These are phyloP conservation scores for Philereme vetulata DNA, from an alignment of 2,888 invertebrate species.

Conservation along the genomic window DNA sequence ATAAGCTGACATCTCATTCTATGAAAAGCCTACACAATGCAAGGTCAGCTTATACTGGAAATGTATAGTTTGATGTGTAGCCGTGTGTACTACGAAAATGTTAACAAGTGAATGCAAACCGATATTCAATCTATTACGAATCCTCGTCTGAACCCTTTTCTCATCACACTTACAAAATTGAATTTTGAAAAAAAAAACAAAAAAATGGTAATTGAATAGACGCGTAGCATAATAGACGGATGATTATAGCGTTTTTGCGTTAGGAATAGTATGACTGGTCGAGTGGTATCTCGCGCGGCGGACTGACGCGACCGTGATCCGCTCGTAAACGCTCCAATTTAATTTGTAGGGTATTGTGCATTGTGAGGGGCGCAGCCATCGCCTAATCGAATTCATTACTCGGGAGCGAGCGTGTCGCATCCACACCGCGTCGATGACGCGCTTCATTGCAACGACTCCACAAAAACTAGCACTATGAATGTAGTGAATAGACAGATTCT, in stretches of 20 bases:
- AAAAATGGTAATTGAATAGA: constrained; percentile 23
- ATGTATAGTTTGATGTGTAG: too few species aligned
- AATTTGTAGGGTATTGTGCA: constrained; percentile 47
- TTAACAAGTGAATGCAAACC: not conserved
- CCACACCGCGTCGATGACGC: too few species aligned
- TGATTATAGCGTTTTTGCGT: constrained; percentile 53
- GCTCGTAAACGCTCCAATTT: constrained; percentile 49
- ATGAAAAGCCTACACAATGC: too few species aligned
- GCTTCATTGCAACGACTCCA: too few species aligned
- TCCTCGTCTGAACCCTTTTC: constrained; percentile 2
- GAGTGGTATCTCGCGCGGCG: constrained; percentile 22
- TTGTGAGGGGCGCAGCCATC: constrained; percentile 7
- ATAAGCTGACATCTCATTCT: too few species aligned
- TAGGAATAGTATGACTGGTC: constrained; percentile 51
- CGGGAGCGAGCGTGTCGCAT: too few species aligned
- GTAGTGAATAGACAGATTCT: too few species aligned
- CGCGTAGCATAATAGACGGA: constrained; percentile 37
- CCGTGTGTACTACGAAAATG: not conserved
- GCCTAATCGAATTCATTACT: constrained; percentile 57
- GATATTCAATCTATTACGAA: constrained; percentile 1
- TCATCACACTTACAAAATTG: constrained; percentile 10
- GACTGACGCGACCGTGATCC: constrained; percentile 35
- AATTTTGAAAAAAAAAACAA: too few species aligned
- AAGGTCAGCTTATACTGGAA: too few species aligned
- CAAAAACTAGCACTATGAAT: too few species aligned